These are phyloP conservation scores for Characodon lateralis DNA, from an alignment of 2,797 vertebrate genomes.

Conservation along the genomic window DNA sequence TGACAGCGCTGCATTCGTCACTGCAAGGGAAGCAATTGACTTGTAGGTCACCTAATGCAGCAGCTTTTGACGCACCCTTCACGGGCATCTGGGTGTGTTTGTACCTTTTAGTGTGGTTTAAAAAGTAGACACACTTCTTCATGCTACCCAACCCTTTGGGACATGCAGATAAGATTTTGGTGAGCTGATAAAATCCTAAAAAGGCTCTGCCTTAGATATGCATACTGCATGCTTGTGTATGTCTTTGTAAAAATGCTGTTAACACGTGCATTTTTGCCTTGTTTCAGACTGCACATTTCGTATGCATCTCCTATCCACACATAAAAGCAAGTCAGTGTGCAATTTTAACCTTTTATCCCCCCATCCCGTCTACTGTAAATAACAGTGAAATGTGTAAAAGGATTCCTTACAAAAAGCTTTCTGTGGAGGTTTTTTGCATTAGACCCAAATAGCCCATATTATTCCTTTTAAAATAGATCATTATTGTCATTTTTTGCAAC, in stretches of 20 bases:
- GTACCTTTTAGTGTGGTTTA: background rate
- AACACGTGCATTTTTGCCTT: background rate
- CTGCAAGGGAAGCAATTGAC: background rate
- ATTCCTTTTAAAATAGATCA: background rate
- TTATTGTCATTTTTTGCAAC: background rate
- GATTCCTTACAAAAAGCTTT: background rate
- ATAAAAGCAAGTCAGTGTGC: background rate
- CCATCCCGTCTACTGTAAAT: background rate
- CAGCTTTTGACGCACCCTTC: background rate
- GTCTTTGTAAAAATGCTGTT: background rate
- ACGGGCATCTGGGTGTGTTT: background rate
- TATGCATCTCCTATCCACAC: background rate
- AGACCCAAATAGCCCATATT: background rate
- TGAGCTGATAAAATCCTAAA: background rate
- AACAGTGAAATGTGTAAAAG: background rate
- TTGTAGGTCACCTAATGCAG: background rate
- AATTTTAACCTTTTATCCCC: too few relatives aligned
- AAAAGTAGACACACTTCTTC: too few relatives aligned
- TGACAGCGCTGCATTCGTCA: conserved; percentile 8
- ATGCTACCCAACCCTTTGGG: background rate
- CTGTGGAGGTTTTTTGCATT: background rate
- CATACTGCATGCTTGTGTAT: background rate
- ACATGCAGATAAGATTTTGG: background rate
- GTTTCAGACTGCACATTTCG: background rate
- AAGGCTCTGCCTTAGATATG: background rate